Evolutionary conservation across 1,140 invertebrate genomes (phyloP), one percentile per base, ranked within the genome.

Genomic region (Globodera rostochiensis): DNA sequence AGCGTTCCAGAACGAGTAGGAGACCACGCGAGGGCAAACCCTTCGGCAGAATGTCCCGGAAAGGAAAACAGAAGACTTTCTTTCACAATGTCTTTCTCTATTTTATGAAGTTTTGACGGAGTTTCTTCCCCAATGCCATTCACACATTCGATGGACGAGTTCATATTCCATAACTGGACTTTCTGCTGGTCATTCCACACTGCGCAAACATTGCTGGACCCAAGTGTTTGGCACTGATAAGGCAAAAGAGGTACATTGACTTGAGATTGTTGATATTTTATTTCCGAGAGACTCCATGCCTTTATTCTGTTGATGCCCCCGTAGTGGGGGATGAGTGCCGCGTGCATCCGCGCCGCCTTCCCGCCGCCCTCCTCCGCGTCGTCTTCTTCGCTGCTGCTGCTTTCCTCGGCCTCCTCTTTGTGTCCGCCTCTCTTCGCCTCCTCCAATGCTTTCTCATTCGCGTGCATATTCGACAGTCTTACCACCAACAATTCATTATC

Each of bases 21-120:
- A 86, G 94, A 95, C 98, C 98, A 99, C 91, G 96, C 96, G 50
- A 99, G 87, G 5, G 94, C 96, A 92, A 94, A 99, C 3, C 98
- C 97, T 92, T 99, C 96, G 74, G 93, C 92, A 81, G 93, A 92
- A 90, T 98, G 96, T 9, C 96, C 96, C 91, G 92, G 93, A 87
- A 98, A 98, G 15, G 94, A 93, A 89, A 93, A 97, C 0, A 96
- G 83, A 13, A 96, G 95, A 85, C 93, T 93, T 81, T 90, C 88
- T 73, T 91, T 90, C 64, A 91, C 79, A 4, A 60, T 53, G 50
- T 46, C 75, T 66, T 73, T 74, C 6, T 49, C 74, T 25, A 50
- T 64, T 46, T 78, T 66, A 0, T 87, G 73, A 47, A 84, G 46
- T 25, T 67, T n/a, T 45, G 73, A 64, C 21, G 82, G 36, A 21